phyloP scores from a whole-genome alignment of 2,113 vertebrate species.

The Sapayoa aenigma region DNA sequence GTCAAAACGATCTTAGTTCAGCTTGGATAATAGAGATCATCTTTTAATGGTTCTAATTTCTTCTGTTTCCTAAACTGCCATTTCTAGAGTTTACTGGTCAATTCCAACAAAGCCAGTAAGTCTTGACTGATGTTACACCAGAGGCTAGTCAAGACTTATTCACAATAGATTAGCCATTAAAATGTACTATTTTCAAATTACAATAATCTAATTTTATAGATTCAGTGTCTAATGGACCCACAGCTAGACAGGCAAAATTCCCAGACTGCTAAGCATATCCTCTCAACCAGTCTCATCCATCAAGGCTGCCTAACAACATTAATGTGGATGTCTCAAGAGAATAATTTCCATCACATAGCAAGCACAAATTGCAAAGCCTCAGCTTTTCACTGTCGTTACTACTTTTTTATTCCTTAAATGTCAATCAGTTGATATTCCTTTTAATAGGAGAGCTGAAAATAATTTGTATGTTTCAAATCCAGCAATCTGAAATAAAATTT shows the following conservation, averaged over 20 bases:
- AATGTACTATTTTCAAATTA: constrained; percentile 10
- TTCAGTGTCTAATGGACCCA: background rate
- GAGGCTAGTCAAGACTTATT: background rate
- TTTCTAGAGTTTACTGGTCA: background rate
- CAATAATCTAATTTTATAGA: constrained; percentile 26
- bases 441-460: background rate
- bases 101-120: background rate
- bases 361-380: background rate
- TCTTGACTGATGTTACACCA: background rate
- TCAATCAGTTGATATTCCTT: background rate
- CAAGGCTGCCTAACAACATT: background rate
- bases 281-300: background rate
- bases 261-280: background rate
- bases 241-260: constrained; percentile 6
- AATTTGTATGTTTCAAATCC: background rate
- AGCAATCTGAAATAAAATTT: background rate
- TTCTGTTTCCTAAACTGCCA: background rate
- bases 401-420: background rate
- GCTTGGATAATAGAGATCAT: background rate
- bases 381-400: background rate
- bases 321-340: background rate
- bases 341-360: background rate
- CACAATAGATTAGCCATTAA: background rate
- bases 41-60: background rate
- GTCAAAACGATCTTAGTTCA: background rate